Evolutionary conservation across 2,113 vertebrate genomes (phyloP).

Genomic region (Lasiurus borealis): DNA sequence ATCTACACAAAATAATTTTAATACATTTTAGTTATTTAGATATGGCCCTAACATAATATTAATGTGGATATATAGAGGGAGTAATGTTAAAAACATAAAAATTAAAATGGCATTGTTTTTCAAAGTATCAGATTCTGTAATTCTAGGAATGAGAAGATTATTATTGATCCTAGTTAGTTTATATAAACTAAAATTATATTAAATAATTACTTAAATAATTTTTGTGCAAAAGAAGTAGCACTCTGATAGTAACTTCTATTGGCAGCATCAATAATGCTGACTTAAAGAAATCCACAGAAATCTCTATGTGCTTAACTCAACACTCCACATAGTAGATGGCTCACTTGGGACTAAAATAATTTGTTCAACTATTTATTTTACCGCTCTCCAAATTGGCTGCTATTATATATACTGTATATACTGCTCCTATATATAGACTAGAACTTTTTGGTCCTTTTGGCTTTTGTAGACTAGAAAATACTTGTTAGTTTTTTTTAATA

Average conservation of each 20-base stretch:
- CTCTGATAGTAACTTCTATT: neutral
- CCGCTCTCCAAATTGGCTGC: conserved; percentile 73
- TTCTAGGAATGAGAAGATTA: neutral
- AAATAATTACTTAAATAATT: neutral
- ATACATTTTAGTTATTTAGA: neutral
- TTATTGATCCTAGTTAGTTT: neutral
- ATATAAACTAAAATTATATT: neutral
- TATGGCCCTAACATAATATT: neutral
- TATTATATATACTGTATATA: conserved; percentile 6
- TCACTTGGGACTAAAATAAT: conserved; percentile 37
- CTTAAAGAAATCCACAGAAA: conserved; percentile 25
- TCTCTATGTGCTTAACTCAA: neutral
- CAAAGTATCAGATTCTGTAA: neutral
- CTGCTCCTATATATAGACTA: conserved; percentile 68
- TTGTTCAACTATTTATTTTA: conserved; percentile 72
- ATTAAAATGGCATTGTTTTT: conserved; percentile 5
- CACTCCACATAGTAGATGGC: neutral
- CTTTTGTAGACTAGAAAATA: conserved; percentile 55
- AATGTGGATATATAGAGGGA: neutral
- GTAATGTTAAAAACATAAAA: neutral
- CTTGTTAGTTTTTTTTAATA: conserved; percentile 63
- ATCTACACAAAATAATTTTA: neutral
- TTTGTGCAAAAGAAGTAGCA: neutral
- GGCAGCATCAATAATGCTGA: neutral
- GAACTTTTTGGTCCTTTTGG: conserved; percentile 70